These are phyloP conservation scores for Stictonetta naevosa DNA, from an alignment of 2,113 vertebrate species.

Conservation along the genomic window DNA sequence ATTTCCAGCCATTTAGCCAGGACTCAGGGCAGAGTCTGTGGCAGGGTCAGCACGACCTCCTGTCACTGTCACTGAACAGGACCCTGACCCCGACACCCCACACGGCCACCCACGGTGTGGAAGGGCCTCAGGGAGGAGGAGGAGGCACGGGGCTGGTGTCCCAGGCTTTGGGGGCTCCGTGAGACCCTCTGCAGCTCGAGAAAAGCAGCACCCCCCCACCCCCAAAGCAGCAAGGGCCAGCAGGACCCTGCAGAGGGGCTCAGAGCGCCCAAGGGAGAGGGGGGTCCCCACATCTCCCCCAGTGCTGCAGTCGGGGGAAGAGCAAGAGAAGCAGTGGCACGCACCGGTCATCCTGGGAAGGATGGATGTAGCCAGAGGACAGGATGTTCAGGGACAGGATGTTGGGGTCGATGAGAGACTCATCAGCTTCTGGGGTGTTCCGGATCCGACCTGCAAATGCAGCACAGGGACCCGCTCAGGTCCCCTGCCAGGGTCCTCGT, in stretches of 20 bases:
- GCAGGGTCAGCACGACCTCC: background rate
- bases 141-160: background rate
- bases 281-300: background rate
- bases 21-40: background rate
- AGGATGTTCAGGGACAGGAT: conserved; percentile 97
- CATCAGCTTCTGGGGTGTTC: conserved; percentile 91
- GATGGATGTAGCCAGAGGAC: conserved; percentile 87
- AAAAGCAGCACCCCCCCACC: background rate
- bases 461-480: background rate
- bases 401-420: conserved; percentile 93
- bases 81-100: background rate
- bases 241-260: background rate
- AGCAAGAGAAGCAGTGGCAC: background rate
- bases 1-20: background rate
- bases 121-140: background rate
- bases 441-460: conserved; percentile 87
- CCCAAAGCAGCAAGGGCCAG: background rate
- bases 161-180: background rate
- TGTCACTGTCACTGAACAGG: background rate
- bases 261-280: background rate
- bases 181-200: background rate
- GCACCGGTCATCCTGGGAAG: conserved; percentile 92
- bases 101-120: background rate
- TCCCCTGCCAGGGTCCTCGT: accelerated
- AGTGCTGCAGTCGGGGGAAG: background rate